Evolutionary conservation across 2,888 invertebrate species (phyloP).

Genomic region (Meliscaeva auricollis): DNA sequence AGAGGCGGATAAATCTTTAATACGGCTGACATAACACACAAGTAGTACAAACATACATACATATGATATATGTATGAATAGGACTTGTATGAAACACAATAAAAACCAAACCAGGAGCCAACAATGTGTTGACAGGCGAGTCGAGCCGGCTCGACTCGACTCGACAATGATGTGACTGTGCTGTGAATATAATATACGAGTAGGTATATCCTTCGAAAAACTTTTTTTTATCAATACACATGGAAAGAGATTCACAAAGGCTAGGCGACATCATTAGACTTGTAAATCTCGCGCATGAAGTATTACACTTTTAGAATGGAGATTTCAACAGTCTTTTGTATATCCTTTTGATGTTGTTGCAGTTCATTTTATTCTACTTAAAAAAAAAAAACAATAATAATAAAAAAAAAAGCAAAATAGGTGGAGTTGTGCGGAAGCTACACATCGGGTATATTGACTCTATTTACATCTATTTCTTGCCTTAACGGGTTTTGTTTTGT

Average conservation of each 20-base stretch:
- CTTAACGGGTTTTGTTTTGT: conserved; percentile 5
- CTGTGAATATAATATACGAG: not conserved
- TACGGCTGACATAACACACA: conserved; percentile 5
- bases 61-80: not conserved
- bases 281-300: conserved; percentile 48
- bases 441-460: not conserved
- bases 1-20: conserved; percentile 21
- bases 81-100: conserved; percentile 23
- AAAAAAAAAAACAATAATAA: not conserved
- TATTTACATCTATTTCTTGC: conserved; percentile 35
- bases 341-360: conserved; percentile 44
- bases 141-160: not conserved
- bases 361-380: conserved; percentile 10
- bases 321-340: conserved; percentile 32
- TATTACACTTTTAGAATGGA: conserved; percentile 21
- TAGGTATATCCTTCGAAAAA: conserved; percentile 10
- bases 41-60: not conserved
- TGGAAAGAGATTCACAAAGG: conserved; percentile 7
- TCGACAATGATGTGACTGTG: not conserved
- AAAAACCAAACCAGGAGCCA: conserved; percentile 16
- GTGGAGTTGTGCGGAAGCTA: not conserved
- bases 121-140: conserved; percentile 34
- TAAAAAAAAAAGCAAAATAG: not conserved
- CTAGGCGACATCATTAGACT: conserved; percentile 42
- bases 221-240: conserved; percentile 19